These are phyloP conservation scores for Drosophila bunnanda DNA, from an alignment of 2,888 invertebrate species.

Conservation along the genomic window DNA sequence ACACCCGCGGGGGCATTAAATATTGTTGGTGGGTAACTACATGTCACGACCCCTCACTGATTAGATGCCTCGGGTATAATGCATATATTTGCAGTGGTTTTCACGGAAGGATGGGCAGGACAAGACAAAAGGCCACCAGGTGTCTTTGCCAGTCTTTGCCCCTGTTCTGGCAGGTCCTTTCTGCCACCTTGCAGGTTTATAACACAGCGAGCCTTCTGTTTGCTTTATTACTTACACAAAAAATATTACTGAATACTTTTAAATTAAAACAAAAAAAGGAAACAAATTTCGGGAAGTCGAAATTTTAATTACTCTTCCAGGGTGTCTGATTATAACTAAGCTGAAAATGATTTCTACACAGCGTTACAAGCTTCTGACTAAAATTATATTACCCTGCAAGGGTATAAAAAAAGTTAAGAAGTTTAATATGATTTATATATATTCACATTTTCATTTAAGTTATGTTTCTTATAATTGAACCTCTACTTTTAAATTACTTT, in stretches of 20 bases:
- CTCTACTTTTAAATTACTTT: too few relatives aligned
- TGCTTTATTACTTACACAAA: slow-evolving; percentile 69
- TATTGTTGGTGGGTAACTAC: slow-evolving; percentile 10
- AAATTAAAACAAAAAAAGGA: neutral
- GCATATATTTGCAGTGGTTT: slow-evolving; percentile 57
- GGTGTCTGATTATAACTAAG: too few relatives aligned
- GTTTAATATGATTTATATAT: too few relatives aligned
- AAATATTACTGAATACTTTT: neutral
- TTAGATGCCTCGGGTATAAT: slow-evolving; percentile 50
- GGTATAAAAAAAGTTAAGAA: too few relatives aligned
- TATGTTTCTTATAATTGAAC: too few relatives aligned
- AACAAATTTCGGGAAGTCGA: too few relatives aligned
- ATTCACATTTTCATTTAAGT: too few relatives aligned
- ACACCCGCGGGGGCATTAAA: slow-evolving; percentile 33
- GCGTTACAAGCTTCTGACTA: too few relatives aligned
- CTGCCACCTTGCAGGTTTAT: slow-evolving; percentile 60
- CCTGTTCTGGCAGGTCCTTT: slow-evolving; percentile 21
- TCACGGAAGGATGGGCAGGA: slow-evolving; percentile 23
- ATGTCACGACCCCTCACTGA: slow-evolving; percentile 41
- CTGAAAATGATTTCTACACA: too few relatives aligned
- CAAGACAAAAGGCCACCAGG: slow-evolving; percentile 20
- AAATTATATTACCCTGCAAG: too few relatives aligned
- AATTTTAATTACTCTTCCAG: too few relatives aligned
- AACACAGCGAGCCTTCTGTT: slow-evolving; percentile 56
- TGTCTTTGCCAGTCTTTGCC: slow-evolving; percentile 27